phyloP scores from a whole-genome alignment of 2,113 vertebrate genomes.

The Percina caprodes region DNA sequence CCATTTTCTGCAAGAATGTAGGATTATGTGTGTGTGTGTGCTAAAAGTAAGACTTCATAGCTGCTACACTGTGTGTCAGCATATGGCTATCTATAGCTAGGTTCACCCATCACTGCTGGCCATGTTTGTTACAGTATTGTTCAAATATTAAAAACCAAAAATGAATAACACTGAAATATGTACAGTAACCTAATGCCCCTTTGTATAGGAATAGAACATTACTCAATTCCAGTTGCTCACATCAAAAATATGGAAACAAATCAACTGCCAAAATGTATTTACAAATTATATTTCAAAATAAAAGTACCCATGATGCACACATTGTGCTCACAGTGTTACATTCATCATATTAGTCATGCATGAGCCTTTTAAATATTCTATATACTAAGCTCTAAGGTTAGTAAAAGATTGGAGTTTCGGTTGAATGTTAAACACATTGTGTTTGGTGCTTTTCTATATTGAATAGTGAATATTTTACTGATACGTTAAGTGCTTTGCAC shows the following conservation, averaged over 20 bases:
- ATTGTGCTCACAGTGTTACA: background rate
- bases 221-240: background rate
- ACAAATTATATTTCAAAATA: too few species aligned
- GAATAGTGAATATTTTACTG: background rate
- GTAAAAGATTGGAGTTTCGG: background rate
- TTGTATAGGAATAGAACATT: background rate
- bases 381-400: background rate
- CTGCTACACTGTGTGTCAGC: background rate
- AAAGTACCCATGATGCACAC: too few species aligned
- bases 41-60: conserved; percentile 8
- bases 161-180: background rate
- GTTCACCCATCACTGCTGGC: background rate
- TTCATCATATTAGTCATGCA: background rate
- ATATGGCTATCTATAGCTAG: background rate
- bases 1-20: conserved; percentile 50
- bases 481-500: background rate
- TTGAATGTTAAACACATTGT: background rate
- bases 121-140: background rate
- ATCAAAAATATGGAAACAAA: background rate
- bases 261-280: too few species aligned
- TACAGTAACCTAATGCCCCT: background rate
- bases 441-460: background rate
- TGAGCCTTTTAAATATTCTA: background rate
- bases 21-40: conserved; percentile 24
- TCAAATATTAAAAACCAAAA: conserved; percentile 9